Evolutionary conservation across 92 coral and sea anemone species (phyloP).

Genomic region (Scolanthus callimorphus): DNA sequence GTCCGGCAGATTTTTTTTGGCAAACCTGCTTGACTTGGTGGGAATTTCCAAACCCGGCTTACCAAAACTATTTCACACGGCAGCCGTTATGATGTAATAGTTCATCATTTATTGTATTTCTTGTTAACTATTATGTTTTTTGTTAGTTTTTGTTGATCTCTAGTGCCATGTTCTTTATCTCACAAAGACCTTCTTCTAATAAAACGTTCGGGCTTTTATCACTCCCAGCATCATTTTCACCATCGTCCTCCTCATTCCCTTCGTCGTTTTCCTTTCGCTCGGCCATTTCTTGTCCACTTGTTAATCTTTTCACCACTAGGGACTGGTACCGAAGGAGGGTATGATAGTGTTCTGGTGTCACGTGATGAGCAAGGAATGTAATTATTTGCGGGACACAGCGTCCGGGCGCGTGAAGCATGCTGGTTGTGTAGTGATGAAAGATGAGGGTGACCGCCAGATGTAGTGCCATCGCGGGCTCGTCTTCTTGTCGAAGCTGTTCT

Average conservation of each 20-base stretch:
- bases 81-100: too few relatives aligned
- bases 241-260: conserved; percentile 32
- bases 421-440: conserved; percentile 84
- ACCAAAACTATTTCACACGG: too few relatives aligned
- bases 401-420: conserved; percentile 95
- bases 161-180: conserved; percentile 74
- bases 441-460: conserved; percentile 85
- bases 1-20: too few relatives aligned
- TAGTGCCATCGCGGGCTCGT: conserved; percentile 93
- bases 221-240: conserved; percentile 16
- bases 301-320: conserved; percentile 82
- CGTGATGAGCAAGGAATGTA: conserved; percentile 49
- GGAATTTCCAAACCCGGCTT: too few relatives aligned
- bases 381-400: conserved; percentile 96
- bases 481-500: conserved; percentile 93
- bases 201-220: conserved; percentile 60
- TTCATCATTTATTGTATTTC: too few relatives aligned
- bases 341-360: conserved; percentile 73
- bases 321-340: conserved; percentile 74
- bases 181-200: conserved; percentile 82
- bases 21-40: too few relatives aligned
- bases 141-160: conserved; percentile 56
- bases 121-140: too few relatives aligned
- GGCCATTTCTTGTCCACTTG: too few relatives aligned
- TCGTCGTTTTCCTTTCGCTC: conserved; percentile 46